These are phyloP conservation scores for Tachina grossa DNA, from an alignment of 2,888 invertebrate genomes.

Conservation along the genomic window DNA sequence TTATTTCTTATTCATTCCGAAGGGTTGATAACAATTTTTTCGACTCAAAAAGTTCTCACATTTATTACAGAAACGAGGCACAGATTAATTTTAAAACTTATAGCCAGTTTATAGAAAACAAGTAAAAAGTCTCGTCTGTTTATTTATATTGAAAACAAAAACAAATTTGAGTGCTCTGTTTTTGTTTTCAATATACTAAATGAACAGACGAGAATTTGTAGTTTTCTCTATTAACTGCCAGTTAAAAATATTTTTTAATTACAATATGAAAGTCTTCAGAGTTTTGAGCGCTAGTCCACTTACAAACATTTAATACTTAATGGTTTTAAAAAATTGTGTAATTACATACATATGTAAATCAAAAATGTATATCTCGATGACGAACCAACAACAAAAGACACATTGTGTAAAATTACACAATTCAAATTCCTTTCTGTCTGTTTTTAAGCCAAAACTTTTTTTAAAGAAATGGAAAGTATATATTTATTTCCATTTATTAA, in stretches of 20 bases:
- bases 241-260: neutral
- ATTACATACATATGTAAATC: neutral
- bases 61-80: no score
- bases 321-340: conserved; percentile 55
- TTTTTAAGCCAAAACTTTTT: conserved; percentile 2
- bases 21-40: no score
- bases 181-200: no score
- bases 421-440: neutral
- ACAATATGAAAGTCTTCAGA: neutral
- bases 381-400: neutral
- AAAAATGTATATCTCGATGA: neutral
- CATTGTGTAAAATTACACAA: neutral
- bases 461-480: conserved; percentile 66
- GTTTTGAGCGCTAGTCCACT: neutral
- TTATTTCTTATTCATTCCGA: no score
- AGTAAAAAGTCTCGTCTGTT: no score
- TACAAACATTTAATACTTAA: conserved; percentile 31
- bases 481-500: conserved; percentile 47
- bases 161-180: no score
- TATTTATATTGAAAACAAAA: no score
- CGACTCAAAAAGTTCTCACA: no score
- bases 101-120: no score
- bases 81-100: neutral
- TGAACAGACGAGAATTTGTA: no score
- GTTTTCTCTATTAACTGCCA: no score